Base-by-base conservation (phyloP, 1,140 invertebrate genomes). In the Himalopsyche phryganea region DNA sequence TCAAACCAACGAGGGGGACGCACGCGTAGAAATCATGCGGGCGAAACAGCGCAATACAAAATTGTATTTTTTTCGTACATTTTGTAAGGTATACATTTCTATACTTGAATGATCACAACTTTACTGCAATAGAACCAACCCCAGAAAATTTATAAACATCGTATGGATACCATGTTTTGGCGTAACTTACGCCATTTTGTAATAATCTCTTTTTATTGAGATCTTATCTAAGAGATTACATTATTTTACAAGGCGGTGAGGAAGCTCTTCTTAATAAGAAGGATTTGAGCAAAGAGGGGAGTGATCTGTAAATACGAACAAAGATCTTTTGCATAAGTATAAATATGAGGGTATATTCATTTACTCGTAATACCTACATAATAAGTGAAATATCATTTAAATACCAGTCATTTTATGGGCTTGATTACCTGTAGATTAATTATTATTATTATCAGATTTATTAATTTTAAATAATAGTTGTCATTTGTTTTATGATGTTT, bases 191-290 rank as follows among this genome's bases (percentile, higher is more conserved):
- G 3, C 11, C 38, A 40, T 15, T 40, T 40, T 11, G 11, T 3
- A 13, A 40, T 40, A 40, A 15, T 11, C 19, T 1, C 2, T 35
- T 56, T 20, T 48, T 56, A 48, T 35, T 41, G n/a, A 50, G 47
- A 57, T 57, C 18, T 57, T 57, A 57, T 57, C 54, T 50, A 57
- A 50, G 54, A 57, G 54, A 57, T 57, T 57, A 41, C 54, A 50
- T 42, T 57, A 44, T 57, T 35, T 33, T 19, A 7, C 33, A 51
- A 45, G 13, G 53, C 53, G 44, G 18, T 7, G 45, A 38, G n/a
- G 33, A 42, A 40, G 45, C 15, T 32, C 50, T 44, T 51, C 49
- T n/a, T 23, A n/a, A 3, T 28, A 41, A 28, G 49, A 40, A 50
- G 41, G 10, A 41, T 40, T 13, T 40, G 35, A 36, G 11, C 13